Evolutionary conservation across 2,113 vertebrate genomes (phyloP), one percentile per base, ranked within the genome.

Genomic region (Setophaga coronata): DNA sequence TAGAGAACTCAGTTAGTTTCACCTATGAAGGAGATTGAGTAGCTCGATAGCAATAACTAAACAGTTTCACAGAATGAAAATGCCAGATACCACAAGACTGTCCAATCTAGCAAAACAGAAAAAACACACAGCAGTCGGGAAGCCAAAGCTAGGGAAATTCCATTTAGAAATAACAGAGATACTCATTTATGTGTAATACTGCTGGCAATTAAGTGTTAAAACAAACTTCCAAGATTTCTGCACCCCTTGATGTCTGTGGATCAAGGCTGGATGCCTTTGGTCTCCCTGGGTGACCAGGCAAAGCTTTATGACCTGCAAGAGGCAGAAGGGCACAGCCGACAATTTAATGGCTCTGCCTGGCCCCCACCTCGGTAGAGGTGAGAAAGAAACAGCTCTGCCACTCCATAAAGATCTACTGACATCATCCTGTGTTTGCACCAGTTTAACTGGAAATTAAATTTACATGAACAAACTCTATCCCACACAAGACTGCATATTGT

Each of bases 401-500:
- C 1, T 54, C 73, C 79, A 10, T 45, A 73, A 77, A 82, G 71
- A 82, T 47, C 87, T 78, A 61, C 1, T 69, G 58, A 80, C 85
- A 96, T 81, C 62, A 91, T 17, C 69, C 47, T 5, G 56, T 93
- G 93, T 96, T 93, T 93, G 93, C 92, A 94, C 74, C 90, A 48
- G 82, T 93, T 94, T 74, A 96, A 92, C 42, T 88, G 82, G 82
- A 93, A 97, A 96, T 90, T 87, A 91, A 96, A 96, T 90, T 93
- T 96, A 73, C 95, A 95, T 96, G 93, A 96, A 78, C 54, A 80
- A 94, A 82, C 89, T 94, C 87, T 86, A 90, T 92, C 95, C 72
- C 93, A 96, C 88, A 96, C 82, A 94, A 79, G 82, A 82, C 85
- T 74, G 88, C 58, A 80, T 97, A 96, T 97, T 97, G 93, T 96